phyloP scores from a whole-genome alignment of 1,140 invertebrate genomes.

The Rhynchophorus ferrugineus region DNA sequence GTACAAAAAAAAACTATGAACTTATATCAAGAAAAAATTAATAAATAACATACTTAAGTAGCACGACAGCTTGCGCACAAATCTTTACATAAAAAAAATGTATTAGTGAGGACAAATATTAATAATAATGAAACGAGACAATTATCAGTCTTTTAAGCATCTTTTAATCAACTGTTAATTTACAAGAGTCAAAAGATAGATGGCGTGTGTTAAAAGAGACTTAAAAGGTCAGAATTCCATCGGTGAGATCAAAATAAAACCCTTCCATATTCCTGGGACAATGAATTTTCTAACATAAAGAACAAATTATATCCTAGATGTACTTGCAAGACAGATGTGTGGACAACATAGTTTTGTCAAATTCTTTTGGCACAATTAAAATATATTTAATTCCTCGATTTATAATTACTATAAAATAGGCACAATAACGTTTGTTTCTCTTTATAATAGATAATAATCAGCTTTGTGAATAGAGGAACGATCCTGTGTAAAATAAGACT shows the following conservation, averaged over 20 bases:
- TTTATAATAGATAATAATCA: neutral
- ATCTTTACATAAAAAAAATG: no score
- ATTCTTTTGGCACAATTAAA: slow-evolving; percentile 15
- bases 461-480: neutral
- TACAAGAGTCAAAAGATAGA: neutral
- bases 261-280: no score
- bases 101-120: no score
- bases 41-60: slow-evolving; percentile 21
- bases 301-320: no score
- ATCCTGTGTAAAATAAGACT: no score
- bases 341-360: neutral
- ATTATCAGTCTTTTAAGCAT: slow-evolving; percentile 8
- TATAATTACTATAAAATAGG: slow-evolving; percentile 1
- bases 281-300: neutral
- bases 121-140: no score
- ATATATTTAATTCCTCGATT: neutral
- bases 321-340: no score
- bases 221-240: slow-evolving; percentile 4
- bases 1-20: slow-evolving; percentile 19
- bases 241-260: slow-evolving; percentile 11
- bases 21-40: slow-evolving; percentile 6
- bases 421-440: neutral
- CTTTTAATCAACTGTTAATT: slow-evolving; percentile 16
- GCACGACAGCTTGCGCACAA: slow-evolving; percentile 14
- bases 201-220: slow-evolving; percentile 2